These are phyloP conservation scores for Eubasilissa regina DNA, from an alignment of 1,140 invertebrate species.

Conservation along the genomic window DNA sequence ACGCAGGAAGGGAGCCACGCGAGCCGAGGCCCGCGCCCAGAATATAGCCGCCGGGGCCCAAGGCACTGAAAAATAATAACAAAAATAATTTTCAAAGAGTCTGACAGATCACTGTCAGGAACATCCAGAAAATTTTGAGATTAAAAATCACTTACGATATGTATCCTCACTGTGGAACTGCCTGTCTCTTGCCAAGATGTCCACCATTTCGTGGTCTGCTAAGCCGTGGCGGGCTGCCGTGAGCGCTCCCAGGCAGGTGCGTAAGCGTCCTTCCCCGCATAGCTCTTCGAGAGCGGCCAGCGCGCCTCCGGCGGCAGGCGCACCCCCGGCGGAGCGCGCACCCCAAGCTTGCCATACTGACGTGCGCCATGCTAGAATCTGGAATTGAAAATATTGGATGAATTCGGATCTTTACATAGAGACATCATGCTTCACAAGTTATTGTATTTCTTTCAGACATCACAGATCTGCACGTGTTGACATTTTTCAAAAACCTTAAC, in stretches of 20 bases:
- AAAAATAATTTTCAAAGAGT: background rate
- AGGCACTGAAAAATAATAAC: constrained; percentile 67
- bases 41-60: constrained; percentile 80
- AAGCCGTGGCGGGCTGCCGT: constrained; percentile 80
- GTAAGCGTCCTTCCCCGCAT: constrained; percentile 73
- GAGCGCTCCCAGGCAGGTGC: constrained; percentile 77
- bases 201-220: constrained; percentile 83
- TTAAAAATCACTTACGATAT: constrained; percentile 76
- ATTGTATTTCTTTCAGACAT: too few species aligned
- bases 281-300: constrained; percentile 72
- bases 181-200: constrained; percentile 81
- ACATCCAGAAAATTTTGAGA: too few species aligned
- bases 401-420: too few species aligned
- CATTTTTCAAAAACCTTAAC: too few species aligned
- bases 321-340: constrained; percentile 42
- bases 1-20: constrained; percentile 78
- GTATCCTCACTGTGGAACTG: constrained; percentile 78
- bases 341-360: constrained; percentile 72
- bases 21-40: constrained; percentile 78
- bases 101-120: background rate
- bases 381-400: constrained; percentile 44
- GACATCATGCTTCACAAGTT: too few species aligned
- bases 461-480: too few species aligned
- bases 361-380: constrained; percentile 80
- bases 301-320: constrained; percentile 61